A percentile compares a stretch with the other conserved stretches of the same genome.
These are phyloP conservation scores for Suillia variegata DNA, from an alignment of 2,888 invertebrate species.

Conservation along the genomic window DNA sequence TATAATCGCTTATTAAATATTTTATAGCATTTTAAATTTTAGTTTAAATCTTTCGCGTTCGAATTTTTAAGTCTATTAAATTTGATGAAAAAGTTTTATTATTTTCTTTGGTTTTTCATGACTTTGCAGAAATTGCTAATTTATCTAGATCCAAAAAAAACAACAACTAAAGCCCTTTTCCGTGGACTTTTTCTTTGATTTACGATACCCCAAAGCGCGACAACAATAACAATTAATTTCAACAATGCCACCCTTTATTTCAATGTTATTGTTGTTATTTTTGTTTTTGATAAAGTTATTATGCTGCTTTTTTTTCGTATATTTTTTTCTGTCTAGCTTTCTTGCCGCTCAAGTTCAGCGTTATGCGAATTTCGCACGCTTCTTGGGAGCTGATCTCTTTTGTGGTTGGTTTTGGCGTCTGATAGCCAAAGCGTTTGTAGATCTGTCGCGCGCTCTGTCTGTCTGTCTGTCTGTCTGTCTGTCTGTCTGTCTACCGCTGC, in stretches of 20 bases:
- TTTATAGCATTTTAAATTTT: too few species aligned
- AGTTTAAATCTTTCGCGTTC: too few species aligned
- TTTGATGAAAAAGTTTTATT: too few species aligned
- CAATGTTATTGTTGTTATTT: background rate
- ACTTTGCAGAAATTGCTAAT: background rate
- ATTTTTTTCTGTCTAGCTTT: background rate
- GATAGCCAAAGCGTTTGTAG: background rate
- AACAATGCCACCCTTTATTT: background rate
- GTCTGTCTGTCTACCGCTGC: background rate
- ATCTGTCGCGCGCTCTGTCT: too few species aligned
- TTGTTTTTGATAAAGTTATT: too few species aligned
- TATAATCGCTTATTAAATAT: too few species aligned
- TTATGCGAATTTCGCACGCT: constrained; percentile 4
- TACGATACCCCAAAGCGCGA: background rate
- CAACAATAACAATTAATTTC: constrained; percentile 11
- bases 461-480: background rate
- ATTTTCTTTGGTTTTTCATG: background rate
- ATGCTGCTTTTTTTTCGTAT: background rate
- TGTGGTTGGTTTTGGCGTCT: too few species aligned
- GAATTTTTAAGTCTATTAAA: too few species aligned
- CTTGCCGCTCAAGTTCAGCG: too few species aligned
- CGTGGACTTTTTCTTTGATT: background rate
- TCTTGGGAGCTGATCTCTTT: too few species aligned
- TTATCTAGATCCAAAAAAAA: too few species aligned
- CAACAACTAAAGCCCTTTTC: background rate